Evolutionary conservation across 2,113 vertebrate species (phyloP), one percentile per base, ranked within the genome.

Genomic region (Cochlearius cochlearius): DNA sequence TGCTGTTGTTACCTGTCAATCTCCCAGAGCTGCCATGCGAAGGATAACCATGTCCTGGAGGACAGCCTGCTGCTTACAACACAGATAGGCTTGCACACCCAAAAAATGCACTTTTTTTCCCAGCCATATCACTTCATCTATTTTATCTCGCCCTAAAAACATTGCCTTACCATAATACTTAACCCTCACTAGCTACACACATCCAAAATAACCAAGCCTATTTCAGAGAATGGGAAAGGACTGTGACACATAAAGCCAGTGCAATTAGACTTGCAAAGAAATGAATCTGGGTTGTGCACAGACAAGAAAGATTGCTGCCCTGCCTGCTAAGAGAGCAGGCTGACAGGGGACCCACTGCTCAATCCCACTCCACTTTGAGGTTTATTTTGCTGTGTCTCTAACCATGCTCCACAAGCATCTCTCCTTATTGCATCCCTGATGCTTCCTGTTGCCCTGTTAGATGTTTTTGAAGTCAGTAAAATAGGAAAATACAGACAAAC

Each of bases 291-390:
- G n/a, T 58, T 10, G 2, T 3, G n/a, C n/a, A 26, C 63, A 50
- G 72, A 41, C 27, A 11, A 47, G 38, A n/a, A 10, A 53, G 21
- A 5, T 8, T 25, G 11, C 23, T 78, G 64, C 50, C 56, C 50
- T 59, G 26, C 39, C 59, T 43, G 36, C 32, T 62, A 43, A 41
- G 13, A 58, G 41, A 25, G 27, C 36, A 26, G 64, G 20, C 30
- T 5, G 1, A 12, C 0, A 1, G 38, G 32, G 21, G 8, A 41
- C 22, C 43, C 29, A 2, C 4, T 3, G 11, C 43, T 63, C 66
- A 38, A 5, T 7, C 36, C 56, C 45, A 14, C 49, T 19, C 21
- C 34, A 6, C 29, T 7, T 11, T 0, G 0, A 50, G 20, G 8
- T 60, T 86, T 38, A 3, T 49, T 74, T 76, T 66, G 34, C n/a